Conservation (phyloP, 2,113 vertebrate species). For the Burhinus bistriatus region DNA sequence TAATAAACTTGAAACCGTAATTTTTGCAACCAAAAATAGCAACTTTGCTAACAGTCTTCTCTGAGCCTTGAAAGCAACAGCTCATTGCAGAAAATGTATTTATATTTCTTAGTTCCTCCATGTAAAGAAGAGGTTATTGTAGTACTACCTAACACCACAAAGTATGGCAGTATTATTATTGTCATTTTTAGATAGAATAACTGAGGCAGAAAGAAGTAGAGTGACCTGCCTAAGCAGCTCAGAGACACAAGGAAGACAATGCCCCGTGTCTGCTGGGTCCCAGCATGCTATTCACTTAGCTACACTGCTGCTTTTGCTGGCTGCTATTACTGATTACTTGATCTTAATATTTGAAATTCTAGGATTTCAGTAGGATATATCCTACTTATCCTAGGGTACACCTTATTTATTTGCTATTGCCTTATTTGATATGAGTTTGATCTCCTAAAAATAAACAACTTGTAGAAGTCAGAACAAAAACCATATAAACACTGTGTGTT, state of each 20-base stretch:
- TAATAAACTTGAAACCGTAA: neutral
- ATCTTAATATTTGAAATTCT: neutral
- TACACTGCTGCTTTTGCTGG: neutral
- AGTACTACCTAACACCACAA: neutral
- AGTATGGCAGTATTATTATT: neutral
- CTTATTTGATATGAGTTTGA: neutral
- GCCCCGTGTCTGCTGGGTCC: neutral
- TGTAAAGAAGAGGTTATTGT: slow-evolving; percentile 2
- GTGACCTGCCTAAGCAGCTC: neutral
- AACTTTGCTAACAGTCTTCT: neutral
- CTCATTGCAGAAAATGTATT: neutral
- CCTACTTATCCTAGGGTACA: neutral
- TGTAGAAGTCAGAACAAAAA: neutral
- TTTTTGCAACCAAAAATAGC: slow-evolving; percentile 1
- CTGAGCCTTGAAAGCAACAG: neutral
- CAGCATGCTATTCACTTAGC: neutral
- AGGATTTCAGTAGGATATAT: neutral
- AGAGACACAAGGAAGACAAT: neutral
- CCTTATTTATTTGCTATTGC: neutral
- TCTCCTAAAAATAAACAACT: neutral
- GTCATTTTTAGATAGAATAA: neutral
- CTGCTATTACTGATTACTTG: neutral
- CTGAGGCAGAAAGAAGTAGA: neutral
- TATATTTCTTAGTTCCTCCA: neutral
- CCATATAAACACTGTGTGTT: neutral